A percentile compares a stretch with the other conserved stretches of the same genome.
Evolutionary conservation across 92 coral and sea anemone genomes (phyloP).

Genomic region (Phenganax subtilis): DNA sequence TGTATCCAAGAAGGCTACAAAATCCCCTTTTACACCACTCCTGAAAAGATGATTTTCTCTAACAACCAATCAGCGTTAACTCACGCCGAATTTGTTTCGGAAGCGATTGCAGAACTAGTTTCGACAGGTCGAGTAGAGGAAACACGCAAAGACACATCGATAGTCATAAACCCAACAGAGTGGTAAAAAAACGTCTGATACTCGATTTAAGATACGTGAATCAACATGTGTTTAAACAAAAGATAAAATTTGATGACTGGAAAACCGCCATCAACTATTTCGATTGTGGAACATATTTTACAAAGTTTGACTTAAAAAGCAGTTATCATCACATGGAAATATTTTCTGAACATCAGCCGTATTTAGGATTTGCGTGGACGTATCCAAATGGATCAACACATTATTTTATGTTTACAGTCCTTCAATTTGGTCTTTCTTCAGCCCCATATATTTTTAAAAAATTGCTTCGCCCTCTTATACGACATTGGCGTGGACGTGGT

Average conservation of each 20-base stretch:
- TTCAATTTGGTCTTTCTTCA: conserved; percentile 39
- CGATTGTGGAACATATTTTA: conserved; percentile 19
- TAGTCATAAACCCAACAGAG: conserved; percentile 38
- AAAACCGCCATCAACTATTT: conserved; percentile 29
- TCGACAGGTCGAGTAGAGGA: conserved; percentile 28
- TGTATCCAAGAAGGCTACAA: conserved; percentile 42
- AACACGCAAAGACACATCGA: conserved; percentile 9
- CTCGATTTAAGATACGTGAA: conserved; percentile 45
- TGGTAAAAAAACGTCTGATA: conserved; percentile 42
- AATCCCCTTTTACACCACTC: conserved; percentile 41
- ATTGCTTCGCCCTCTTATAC: not conserved
- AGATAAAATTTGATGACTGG: conserved; percentile 40
- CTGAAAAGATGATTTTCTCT: conserved; percentile 7
- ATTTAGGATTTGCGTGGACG: conserved; percentile 6
- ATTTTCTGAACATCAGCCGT: conserved; percentile 29
- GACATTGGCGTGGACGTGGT: not conserved
- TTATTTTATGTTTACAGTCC: conserved; percentile 49
- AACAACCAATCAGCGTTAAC: conserved; percentile 36
- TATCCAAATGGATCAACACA: conserved; percentile 1
- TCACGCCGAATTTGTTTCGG: conserved; percentile 46
- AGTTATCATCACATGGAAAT: conserved; percentile 32
- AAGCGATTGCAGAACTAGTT: conserved; percentile 13
- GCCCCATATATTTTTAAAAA: not conserved
- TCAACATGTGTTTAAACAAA: conserved; percentile 39
- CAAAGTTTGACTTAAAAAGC: conserved; percentile 34